Base-by-base conservation (phyloP, 1,140 invertebrate genomes). In the Palaemon carinicauda region DNA sequence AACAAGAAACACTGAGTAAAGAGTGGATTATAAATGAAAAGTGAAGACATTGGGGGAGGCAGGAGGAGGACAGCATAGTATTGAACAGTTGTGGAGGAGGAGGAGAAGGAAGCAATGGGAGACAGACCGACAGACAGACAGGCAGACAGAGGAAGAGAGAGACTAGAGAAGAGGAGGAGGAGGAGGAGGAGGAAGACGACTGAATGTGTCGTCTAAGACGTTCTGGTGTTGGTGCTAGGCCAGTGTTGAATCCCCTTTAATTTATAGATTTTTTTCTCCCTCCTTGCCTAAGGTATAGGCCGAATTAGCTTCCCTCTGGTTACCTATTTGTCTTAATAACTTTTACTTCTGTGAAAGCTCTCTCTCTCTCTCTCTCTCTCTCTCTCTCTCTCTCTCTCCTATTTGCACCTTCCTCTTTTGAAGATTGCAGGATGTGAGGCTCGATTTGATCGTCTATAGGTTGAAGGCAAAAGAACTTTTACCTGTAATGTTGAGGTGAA, bases 191-290 rank as follows among this genome's bases (percentile, higher is more conserved):
- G 73, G 73, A 75, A 51, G 73, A 84, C 31, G 81, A 83, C 73
- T 78, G n/a, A 21, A 71, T 51, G 82, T 85, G 82, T 85, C 82
- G 75, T 52, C 75, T 33, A 85, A 85, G 82, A 85, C 82, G 82
- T 53, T 51, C 82, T 71, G 31, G 56, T 50, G 75, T 75, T 71
- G 31, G 56, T 50, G 75, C 82, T 69, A 50, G 31, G 29, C 54
- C 24, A 75, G 74, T 85, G 75, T 71, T 85, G 75, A 85, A 85
- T 85, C 82, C 82, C 82, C 82, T 85, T 85, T 85, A 85, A 85
- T 69, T 85, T 85, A 85, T 85, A 85, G 82, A 85, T 85, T 85
- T 84, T 78, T 78, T 56, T 56, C 75, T 53, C 56, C 75, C 75
- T 53, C 56, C 21, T 79, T 54, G 50, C 33, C 82, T 79, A 71